A percentile compares a stretch with the other conserved stretches of the same genome.
Evolutionary conservation across 2,797 vertebrate genomes (phyloP).

Genomic region (Labeo calbasu): DNA sequence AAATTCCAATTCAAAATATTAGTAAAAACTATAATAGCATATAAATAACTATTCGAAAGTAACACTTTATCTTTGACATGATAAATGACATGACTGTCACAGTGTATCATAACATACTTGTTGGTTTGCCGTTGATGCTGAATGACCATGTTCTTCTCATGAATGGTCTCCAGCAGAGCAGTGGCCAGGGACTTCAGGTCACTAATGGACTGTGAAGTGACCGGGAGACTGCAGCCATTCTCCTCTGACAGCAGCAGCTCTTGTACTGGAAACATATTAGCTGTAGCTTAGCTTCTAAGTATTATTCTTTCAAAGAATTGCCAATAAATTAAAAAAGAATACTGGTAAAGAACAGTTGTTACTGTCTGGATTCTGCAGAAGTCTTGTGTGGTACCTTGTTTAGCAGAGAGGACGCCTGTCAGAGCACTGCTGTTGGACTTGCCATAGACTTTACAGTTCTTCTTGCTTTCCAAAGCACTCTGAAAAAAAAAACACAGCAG

Average conservation of each 20-base stretch:
- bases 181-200: slow-evolving; percentile 97
- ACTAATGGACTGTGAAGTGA: slow-evolving; percentile 94
- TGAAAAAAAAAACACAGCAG: slow-evolving; percentile 60
- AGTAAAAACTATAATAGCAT: not conserved
- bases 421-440: slow-evolving; percentile 90
- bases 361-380: not conserved
- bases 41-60: not conserved
- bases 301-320: no score
- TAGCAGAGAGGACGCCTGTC: slow-evolving; percentile 95
- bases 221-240: slow-evolving; percentile 92
- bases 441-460: slow-evolving; percentile 84
- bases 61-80: not conserved
- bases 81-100: not conserved
- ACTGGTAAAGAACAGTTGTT: not conserved
- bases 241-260: slow-evolving; percentile 88
- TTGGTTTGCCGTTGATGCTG: slow-evolving; percentile 98
- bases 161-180: slow-evolving; percentile 95
- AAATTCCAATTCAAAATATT: not conserved
- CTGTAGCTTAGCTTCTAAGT: not conserved
- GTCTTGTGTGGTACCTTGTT: slow-evolving; percentile 84
- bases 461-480: slow-evolving; percentile 93
- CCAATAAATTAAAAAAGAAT: not conserved
- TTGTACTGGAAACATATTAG: slow-evolving; percentile 72
- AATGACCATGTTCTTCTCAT: slow-evolving; percentile 98
- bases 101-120: slow-evolving; percentile 79